Base-by-base conservation (phyloP, 1,140 invertebrate species). In the Hyles vespertilio region DNA sequence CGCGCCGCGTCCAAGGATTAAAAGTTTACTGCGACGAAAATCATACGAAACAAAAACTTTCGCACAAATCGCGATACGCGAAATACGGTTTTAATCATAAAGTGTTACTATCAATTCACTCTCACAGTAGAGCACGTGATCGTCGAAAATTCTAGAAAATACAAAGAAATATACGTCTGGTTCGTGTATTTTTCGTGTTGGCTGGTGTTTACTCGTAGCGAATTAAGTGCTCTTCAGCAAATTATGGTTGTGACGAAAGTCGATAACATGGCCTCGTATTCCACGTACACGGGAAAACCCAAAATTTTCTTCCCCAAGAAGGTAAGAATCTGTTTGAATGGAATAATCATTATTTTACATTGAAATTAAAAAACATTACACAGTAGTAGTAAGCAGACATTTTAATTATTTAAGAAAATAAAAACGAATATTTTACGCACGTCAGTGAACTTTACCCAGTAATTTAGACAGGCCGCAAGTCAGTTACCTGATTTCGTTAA, bases 271-370 rank as follows among this genome's bases (percentile, higher is more conserved):
- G 81, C 84, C 68, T 87, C 84, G 59, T 87, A 87, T 67, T 84
- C 87, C 66, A 81, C 85, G 55, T 89, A 81, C 65, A 82, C 87
- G 65, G 87, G 87, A 81, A 87, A 87, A 86, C 86, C 86, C 51
- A 88, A 89, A 82, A 87, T 89, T 57, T 81, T 89, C 77, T 89
- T 88, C 68, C 84, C 85, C 60, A 89, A 89, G 84, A 89, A 89
- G 86, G 87, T 89, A 80, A 89, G 81, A 58, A 22, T 22, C 22
- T 22, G 22, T 22, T 22, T 22, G 0, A 22, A 22, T 22, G 22
- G 22, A 0, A 22, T 22, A 22, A 22, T 22, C 22, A 22, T 22
- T 22, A 22, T 22, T 22, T 22, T 22, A 22, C 22, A 22, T 22
- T 22, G 22, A 22, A 22, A 22, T 1, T 22, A 22, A 22, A 22